Evolutionary conservation across 2,797 vertebrate genomes (phyloP).

Genomic region (Enteromius argenteus): DNA sequence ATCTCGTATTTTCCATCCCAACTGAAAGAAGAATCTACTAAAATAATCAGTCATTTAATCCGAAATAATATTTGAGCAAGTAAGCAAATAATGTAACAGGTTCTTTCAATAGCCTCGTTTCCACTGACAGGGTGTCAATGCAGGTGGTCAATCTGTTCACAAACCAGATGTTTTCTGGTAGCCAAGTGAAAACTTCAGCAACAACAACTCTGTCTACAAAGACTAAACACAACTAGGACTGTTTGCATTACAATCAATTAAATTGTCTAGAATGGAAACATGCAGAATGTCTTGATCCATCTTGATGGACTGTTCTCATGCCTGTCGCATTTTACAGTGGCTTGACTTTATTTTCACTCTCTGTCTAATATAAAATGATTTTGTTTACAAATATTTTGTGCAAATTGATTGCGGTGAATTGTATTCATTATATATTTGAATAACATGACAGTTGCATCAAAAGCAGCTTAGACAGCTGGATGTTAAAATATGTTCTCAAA

Average conservation of each 20-base stretch:
- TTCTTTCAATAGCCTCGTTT: not conserved
- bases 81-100: not conserved
- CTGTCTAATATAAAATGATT: not conserved
- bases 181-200: conserved; percentile 13
- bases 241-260: conserved; percentile 15
- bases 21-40: not conserved
- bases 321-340: not conserved
- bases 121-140: not conserved
- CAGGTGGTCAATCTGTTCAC: not conserved
- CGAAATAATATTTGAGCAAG: not conserved
- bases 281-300: not conserved
- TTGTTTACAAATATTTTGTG: conserved; percentile 8
- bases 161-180: conserved; percentile 13
- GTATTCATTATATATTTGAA: not conserved
- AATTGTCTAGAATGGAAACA: not conserved
- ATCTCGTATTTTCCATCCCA: not conserved
- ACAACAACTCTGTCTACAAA: conserved; percentile 5
- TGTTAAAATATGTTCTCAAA: conserved; percentile 21
- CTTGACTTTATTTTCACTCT: conserved; percentile 13
- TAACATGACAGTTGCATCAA: not conserved
- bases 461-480: not conserved
- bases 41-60: not conserved
- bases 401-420: conserved; percentile 1
- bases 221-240: conserved; percentile 26
- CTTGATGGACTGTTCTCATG: conserved; percentile 1